These are phyloP conservation scores for Drosophila tropicalis DNA, from an alignment of 1,140 invertebrate species.

Conservation along the genomic window DNA sequence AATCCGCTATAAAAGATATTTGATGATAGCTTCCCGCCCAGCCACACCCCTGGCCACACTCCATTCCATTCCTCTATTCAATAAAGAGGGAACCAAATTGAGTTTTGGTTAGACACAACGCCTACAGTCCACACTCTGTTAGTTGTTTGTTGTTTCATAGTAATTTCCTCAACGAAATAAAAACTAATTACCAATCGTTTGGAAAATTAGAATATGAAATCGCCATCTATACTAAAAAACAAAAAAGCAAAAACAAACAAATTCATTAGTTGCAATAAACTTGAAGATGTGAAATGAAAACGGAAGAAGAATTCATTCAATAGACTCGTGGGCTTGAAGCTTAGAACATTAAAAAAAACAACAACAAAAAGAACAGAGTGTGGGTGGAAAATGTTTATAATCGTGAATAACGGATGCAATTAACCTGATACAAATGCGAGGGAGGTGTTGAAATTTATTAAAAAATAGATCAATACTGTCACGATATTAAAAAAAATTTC, in stretches of 20 bases:
- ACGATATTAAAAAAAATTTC: no score
- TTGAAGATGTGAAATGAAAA: slow-evolving; percentile 26
- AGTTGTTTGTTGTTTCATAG: slow-evolving; percentile 22
- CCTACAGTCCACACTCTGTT: slow-evolving; percentile 49
- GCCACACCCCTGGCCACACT: background rate
- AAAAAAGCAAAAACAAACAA: slow-evolving; percentile 60
- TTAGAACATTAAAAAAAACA: slow-evolving; percentile 24
- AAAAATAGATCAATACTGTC: background rate
- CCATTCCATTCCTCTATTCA: background rate
- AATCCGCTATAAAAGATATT: slow-evolving; percentile 63
- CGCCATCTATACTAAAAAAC: slow-evolving; percentile 25
- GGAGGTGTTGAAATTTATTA: slow-evolving; percentile 1
- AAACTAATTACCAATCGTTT: slow-evolving; percentile 58
- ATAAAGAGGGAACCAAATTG: background rate
- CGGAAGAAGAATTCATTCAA: slow-evolving; percentile 1
- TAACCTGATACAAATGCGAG: slow-evolving; percentile 24
- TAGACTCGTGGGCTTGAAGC: slow-evolving; percentile 34
- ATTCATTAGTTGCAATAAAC: slow-evolving; percentile 70
- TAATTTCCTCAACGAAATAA: slow-evolving; percentile 58
- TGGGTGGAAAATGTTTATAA: slow-evolving; percentile 24
- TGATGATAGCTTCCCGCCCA: slow-evolving; percentile 37
- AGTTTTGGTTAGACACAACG: slow-evolving; percentile 26
- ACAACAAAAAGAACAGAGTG: slow-evolving; percentile 2
- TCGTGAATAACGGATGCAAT: slow-evolving; percentile 24
- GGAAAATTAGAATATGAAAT: slow-evolving; percentile 45